Conservation (phyloP, 1,140 invertebrate species). For the Trialeurodes vaporariorum region DNA sequence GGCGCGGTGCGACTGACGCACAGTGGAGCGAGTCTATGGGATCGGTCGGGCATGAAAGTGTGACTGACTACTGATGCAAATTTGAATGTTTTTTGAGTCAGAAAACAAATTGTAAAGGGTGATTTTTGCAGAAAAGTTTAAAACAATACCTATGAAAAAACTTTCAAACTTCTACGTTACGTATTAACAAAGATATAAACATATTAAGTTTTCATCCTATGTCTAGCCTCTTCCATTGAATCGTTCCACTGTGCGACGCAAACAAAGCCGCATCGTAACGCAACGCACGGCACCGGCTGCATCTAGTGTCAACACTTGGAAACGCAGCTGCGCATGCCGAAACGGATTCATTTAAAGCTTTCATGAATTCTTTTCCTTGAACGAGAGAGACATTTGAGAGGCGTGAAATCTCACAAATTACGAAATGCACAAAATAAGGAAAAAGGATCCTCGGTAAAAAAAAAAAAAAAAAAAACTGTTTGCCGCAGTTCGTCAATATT, state of each 20-base stretch:
- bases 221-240: background rate
- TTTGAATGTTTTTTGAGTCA: background rate
- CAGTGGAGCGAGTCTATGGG: background rate
- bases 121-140: background rate
- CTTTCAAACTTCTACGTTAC: background rate
- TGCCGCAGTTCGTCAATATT: no score
- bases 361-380: no score
- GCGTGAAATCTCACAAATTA: no score
- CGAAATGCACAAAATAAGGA: no score
- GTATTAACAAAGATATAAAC: background rate
- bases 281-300: slow-evolving; percentile 2
- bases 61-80: background rate
- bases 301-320: no score
- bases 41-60: background rate
- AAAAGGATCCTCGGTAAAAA: no score
- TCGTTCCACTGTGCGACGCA: background rate
- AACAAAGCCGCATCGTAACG: background rate
- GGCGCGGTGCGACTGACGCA: no score
- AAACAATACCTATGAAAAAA: background rate
- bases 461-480: no score
- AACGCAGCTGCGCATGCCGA: no score
- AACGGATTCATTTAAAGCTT: no score
- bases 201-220: background rate
- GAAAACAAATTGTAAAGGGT: background rate
- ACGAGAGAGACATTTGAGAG: no score